phyloP scores from a whole-genome alignment of 2,797 vertebrate species.

The Phrynocephalus vlangalii region DNA sequence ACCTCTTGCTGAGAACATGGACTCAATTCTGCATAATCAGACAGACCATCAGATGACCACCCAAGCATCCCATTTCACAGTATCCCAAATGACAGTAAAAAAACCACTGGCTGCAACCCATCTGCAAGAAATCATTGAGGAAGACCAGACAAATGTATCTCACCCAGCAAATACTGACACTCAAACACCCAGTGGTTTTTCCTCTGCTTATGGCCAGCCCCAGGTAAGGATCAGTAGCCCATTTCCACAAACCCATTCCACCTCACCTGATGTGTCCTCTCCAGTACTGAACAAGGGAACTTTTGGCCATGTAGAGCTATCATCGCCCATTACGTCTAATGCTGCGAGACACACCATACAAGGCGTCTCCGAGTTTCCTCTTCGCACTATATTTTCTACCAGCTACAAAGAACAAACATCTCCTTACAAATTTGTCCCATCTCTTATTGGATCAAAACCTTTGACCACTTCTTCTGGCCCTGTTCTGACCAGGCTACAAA shows the following conservation, averaged over 20 bases:
- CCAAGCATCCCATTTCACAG: not conserved
- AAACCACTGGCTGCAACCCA: not conserved
- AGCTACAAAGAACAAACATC: not conserved
- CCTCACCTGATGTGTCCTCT: not conserved
- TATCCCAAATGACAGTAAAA: not conserved
- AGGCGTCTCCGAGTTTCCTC: not conserved
- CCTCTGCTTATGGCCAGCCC: not conserved
- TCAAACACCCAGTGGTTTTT: not conserved
- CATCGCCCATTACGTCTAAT: not conserved
- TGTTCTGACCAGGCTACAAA: accelerated
- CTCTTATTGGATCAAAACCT: not conserved
- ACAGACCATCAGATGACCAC: not conserved
- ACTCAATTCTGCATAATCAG: not conserved
- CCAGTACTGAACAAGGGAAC: not conserved
- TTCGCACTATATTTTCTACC: not conserved
- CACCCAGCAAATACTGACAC: slow-evolving; percentile 8
- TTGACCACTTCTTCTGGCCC: not conserved
- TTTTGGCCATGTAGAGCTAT: not conserved
- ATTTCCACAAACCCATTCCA: not conserved
- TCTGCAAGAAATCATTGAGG: not conserved
- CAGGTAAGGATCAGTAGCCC: not conserved
- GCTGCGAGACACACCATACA: too few relatives aligned
- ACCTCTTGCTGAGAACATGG: not conserved
- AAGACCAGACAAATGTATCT: not conserved
- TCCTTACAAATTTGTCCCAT: not conserved